Percentiles rank a stretch among this genome's conserved stretches.
phyloP scores from a whole-genome alignment of 2,797 vertebrate species.

The Anas flavirostris region DNA sequence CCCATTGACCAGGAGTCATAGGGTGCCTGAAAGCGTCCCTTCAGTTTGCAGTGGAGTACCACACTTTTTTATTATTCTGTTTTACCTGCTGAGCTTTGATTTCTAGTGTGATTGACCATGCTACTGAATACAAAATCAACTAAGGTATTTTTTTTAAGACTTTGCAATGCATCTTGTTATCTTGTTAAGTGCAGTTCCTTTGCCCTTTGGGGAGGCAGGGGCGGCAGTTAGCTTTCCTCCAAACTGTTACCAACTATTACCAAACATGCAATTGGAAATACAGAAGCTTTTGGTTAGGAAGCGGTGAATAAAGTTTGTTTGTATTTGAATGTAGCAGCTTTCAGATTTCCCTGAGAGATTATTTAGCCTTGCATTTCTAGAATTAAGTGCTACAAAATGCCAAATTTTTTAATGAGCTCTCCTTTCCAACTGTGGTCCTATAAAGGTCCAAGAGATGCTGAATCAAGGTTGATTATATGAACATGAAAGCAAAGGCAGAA shows the following conservation, averaged over 20 bases:
- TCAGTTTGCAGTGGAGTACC: neutral
- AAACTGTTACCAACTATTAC: neutral
- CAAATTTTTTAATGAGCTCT: neutral
- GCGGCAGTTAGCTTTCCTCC: neutral
- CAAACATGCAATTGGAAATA: neutral
- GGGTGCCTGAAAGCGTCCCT: fast-evolving
- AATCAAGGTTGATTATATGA: constrained; percentile 2
- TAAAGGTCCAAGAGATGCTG: neutral
- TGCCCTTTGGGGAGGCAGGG: fast-evolving
- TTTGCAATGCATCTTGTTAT: neutral
- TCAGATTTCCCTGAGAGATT: neutral
- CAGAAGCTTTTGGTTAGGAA: neutral
- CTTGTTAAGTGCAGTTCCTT: neutral
- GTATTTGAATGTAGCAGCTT: neutral
- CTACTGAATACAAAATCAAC: neutral
- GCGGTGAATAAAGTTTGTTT: neutral
- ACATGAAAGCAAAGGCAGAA: neutral
- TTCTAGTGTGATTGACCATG: neutral
- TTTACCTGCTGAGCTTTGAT: neutral
- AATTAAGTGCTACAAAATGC: neutral
- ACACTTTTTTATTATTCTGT: neutral
- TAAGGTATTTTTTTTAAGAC: neutral
- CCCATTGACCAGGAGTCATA: neutral
- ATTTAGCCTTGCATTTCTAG: neutral
- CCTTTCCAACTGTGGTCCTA: neutral